Conservation (phyloP, 2,113 vertebrate species). For the Pachyramphus minor region DNA sequence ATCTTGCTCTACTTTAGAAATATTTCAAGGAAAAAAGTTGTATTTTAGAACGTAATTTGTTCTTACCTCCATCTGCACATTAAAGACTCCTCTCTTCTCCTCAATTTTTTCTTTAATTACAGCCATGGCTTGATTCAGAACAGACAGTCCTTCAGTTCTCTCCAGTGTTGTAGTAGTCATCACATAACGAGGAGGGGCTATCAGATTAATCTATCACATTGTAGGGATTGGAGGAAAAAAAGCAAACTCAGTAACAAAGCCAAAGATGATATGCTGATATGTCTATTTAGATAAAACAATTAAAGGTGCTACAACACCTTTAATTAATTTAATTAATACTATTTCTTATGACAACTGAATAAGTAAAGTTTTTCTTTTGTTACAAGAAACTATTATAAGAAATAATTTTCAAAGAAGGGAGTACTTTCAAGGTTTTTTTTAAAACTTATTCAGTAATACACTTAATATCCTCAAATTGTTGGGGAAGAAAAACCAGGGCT, state of each 20-base stretch:
- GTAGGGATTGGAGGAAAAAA: not conserved
- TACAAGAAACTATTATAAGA: not conserved
- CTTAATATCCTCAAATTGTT: not conserved
- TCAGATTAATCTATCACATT: slow-evolving; percentile 89
- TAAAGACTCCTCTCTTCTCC: slow-evolving; percentile 97
- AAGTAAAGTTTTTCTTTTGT: not conserved
- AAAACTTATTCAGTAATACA: not conserved
- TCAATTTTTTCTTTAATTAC: slow-evolving; percentile 98
- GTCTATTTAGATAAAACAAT: not conserved
- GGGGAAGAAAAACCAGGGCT: not conserved
- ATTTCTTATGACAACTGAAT: not conserved
- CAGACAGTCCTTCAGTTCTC: slow-evolving; percentile 94
- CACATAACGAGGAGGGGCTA: slow-evolving; percentile 96
- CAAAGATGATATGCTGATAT: not conserved
- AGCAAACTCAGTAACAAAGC: not conserved
- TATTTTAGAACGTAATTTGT: not conserved
- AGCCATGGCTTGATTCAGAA: slow-evolving; percentile 97
- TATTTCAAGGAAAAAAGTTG: not conserved
- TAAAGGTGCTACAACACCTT: not conserved
- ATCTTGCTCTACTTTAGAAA: not conserved
- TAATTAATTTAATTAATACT: too few relatives aligned
- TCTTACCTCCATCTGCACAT: slow-evolving; percentile 96
- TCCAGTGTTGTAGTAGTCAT: slow-evolving; percentile 98
- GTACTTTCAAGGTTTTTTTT: not conserved
- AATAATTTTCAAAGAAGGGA: not conserved